phyloP scores from a whole-genome alignment of 2,113 vertebrate genomes.

The Urocolius indicus region DNA sequence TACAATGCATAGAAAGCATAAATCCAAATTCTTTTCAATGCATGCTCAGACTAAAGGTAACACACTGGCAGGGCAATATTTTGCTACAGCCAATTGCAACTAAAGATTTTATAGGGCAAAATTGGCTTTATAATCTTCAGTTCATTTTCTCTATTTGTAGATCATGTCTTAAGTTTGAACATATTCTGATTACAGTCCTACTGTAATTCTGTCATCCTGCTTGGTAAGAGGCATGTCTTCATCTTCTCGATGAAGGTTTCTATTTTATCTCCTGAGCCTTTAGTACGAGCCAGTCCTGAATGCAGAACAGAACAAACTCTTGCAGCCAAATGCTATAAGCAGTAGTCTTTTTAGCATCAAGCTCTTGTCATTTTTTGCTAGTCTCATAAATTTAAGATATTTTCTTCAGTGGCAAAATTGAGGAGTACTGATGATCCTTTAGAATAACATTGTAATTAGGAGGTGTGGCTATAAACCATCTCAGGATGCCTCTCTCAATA shows the following conservation, averaged over 20 bases:
- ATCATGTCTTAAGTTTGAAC: not conserved
- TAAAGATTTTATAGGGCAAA: not conserved
- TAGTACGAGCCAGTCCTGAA: not conserved
- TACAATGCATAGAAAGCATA: not conserved
- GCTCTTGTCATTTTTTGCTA: rapidly evolving
- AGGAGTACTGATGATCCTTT: not conserved
- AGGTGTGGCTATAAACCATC: not conserved
- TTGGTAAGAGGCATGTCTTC: not conserved
- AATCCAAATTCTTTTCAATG: not conserved
- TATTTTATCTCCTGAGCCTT: not conserved
- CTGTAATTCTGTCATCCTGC: not conserved
- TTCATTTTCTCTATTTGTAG: not conserved
- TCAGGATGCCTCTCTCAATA: not conserved
- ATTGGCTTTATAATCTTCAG: not conserved
- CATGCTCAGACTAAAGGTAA: not conserved
- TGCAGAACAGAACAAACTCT: not conserved
- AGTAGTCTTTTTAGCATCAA: not conserved
- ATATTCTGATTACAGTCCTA: not conserved
- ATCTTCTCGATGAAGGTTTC: not conserved
- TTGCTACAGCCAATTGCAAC: not conserved
- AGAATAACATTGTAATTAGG: not conserved
- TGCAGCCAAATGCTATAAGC: not conserved
- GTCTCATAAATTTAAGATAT: not conserved
- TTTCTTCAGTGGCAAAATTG: not conserved
- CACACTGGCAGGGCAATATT: not conserved